Evolutionary conservation across 2,113 vertebrate genomes (phyloP).

Genomic region (Raja brachyura): DNA sequence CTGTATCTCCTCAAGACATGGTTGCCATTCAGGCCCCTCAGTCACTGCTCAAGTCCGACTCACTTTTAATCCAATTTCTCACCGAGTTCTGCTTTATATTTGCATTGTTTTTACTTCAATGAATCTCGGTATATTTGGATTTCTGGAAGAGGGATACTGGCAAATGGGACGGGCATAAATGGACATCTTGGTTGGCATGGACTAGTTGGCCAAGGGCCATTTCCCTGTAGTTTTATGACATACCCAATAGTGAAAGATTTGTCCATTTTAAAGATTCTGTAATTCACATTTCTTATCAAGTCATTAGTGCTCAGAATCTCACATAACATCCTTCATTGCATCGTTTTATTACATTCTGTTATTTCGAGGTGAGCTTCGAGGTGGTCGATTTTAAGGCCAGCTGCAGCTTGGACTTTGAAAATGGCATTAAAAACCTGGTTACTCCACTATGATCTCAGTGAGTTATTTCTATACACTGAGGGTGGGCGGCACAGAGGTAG

Average conservation of each 20-base stretch:
- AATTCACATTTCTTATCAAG: not conserved
- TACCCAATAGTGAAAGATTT: not conserved
- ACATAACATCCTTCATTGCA: not conserved
- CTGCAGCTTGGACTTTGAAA: too few relatives aligned
- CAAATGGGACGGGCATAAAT: too few relatives aligned
- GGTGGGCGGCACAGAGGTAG: too few relatives aligned
- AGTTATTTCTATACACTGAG: too few relatives aligned
- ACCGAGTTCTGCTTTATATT: not conserved
- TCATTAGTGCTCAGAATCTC: not conserved
- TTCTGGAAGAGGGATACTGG: not conserved
- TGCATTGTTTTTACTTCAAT: not conserved
- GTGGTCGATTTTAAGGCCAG: too few relatives aligned
- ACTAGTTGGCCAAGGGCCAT: not conserved
- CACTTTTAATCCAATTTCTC: not conserved
- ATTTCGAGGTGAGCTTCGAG: not conserved
- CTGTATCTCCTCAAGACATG: not conserved
- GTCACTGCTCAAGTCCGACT: not conserved
- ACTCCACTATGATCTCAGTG: too few relatives aligned
- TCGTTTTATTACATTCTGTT: not conserved
- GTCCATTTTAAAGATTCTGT: not conserved
- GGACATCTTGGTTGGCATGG: too few relatives aligned
- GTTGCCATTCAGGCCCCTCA: not conserved
- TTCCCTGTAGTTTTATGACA: not conserved
- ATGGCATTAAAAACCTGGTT: too few relatives aligned
- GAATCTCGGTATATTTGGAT: not conserved